Evolutionary conservation across 2,888 invertebrate genomes (phyloP).

Genomic region (Tromatobia lineatoria): DNA sequence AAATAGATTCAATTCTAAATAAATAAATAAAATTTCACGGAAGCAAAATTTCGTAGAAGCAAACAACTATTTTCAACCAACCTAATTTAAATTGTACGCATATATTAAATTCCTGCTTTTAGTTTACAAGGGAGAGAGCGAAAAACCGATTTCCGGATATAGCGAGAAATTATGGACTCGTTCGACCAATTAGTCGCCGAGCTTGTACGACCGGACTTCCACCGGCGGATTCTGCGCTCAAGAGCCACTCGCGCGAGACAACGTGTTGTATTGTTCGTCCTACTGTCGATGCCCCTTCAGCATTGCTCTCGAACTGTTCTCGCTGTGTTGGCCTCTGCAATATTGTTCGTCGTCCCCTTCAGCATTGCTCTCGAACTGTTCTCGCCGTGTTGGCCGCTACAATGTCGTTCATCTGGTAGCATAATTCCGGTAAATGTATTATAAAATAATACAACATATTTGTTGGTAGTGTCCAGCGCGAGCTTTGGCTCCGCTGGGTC

Average conservation of each 20-base stretch:
- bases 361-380: background rate
- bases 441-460: conserved; percentile 10
- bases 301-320: background rate
- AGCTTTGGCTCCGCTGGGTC: conserved; percentile 53
- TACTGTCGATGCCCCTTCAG: background rate
- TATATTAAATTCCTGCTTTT: no score
- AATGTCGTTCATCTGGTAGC: background rate
- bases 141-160: conserved; percentile 35
- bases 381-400: no score
- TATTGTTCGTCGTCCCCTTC: background rate
- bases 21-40: no score
- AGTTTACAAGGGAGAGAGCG: background rate
- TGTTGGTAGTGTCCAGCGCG: no score
- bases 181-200: conserved; percentile 35
- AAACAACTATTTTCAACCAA: no score
- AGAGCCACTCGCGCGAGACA: conserved; percentile 19
- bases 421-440: background rate
- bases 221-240: conserved; percentile 5
- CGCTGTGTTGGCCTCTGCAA: no score
- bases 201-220: conserved; percentile 32
- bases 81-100: no score
- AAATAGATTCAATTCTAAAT: no score
- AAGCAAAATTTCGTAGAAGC: no score
- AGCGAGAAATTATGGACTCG: conserved; percentile 52
- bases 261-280: background rate